Base-by-base conservation (phyloP, 2,888 invertebrate genomes). In the Meteorus cinctellus region DNA sequence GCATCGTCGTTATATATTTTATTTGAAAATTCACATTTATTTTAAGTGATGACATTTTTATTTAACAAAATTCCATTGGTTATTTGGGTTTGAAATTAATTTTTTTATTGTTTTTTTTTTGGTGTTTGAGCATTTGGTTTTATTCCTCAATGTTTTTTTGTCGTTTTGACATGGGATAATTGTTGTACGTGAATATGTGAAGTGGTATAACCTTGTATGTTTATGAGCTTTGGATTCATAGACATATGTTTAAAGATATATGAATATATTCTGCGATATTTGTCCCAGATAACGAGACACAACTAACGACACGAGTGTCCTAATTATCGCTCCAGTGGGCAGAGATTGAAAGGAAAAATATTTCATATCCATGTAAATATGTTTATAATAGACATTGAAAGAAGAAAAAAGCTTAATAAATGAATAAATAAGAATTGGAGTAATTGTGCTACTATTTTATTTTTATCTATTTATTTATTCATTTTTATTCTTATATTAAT, bases 291-390 rank as follows among this genome's bases (percentile, higher is more conserved):
- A 77, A 79, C 60, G 69, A 72, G 68, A 65, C 60, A 68, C 65
- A 73, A 78, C 77, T 76, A 72, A 69, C 62, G 76, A 29, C 62
- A 69, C 69, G 76, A 72, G 76, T 81, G 77, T 77, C 72, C 75
- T 74, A 77, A 79, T 79, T 76, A 77, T 81, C 79, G 78, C 77
- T 81, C 68, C 78, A 75, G 76, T 79, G 75, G 77, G 71, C 73
- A 69, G 74, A 75, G 74, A 78, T 78, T 75, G 77, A 79, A 75
- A 81, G 75, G 75, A 77, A 55, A 55, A 55, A 55, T 55, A 55
- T 19, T 70, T 51, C 16, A 62, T 34, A 29, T 12, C 67, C 72
- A 77, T 77, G 75, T 78, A 77, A 77, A 78, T 77, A 74, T 68
- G 70, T 72, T 77, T 75, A 79, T 74, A 70, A 72, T 36, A 73